Evolutionary conservation across 2,888 invertebrate species (phyloP), one percentile per base, ranked within the genome.

Genomic region (Ptilodon capucinus): DNA sequence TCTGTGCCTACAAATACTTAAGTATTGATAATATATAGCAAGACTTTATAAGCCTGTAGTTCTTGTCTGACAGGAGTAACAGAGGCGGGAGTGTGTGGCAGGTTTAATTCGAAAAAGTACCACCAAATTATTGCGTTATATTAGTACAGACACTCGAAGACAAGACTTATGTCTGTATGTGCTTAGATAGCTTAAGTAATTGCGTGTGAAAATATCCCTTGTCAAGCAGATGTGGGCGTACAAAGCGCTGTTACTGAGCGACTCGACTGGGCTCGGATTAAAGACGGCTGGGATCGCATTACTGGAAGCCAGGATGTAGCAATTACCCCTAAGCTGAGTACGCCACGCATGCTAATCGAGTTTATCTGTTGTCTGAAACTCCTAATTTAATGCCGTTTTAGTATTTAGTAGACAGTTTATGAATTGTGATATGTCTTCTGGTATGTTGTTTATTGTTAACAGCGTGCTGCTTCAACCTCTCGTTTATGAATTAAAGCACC

Each of bases 341-440:
- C 60, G 66, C 53, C 48, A 55, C 59, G 61, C 63, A 75, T 73
- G 68, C 68, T 72, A 74, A 73, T 74, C 47, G 61, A 53, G 54
- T 54, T 62, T 62, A 68, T 64, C 59, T 67, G 65, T 68, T 62
- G 57, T 56, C 55, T 57, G 48, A 43, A 49, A 52, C 51, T 54
- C 46, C 44, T 61, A 57, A 55, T 61, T 56, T 64, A 58, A 54
- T 62, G 48, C 40, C 34, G 44, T 48, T 56, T 55, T 65, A 51
- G 44, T 51, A 50, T 40, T 34, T 42, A 44, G 47, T 35, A 11
- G 17, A 41, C 40, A 25, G 56, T 44, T 46, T 28, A 42, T 38
- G 36, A 50, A 50, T 44, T 58, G 40, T 52, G 61, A 28, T 28
- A n/a, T n/a, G n/a, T n/a, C n/a, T n/a, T n/a, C 8, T 23, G 6